These are phyloP conservation scores for Vesta saturnalis DNA, from an alignment of 2,888 invertebrate genomes.

Conservation along the genomic window DNA sequence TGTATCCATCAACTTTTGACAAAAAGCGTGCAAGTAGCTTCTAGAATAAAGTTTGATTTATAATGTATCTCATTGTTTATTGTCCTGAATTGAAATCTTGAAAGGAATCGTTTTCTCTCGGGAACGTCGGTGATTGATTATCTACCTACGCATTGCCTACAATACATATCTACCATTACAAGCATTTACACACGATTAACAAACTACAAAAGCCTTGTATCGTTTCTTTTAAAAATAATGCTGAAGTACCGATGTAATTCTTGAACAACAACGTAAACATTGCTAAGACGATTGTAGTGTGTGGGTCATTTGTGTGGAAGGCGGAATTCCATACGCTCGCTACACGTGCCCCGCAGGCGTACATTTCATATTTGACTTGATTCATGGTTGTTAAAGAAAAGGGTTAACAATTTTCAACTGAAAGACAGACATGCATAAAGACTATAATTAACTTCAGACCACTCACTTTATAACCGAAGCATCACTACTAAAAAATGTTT, in stretches of 20 bases:
- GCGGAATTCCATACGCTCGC: no score
- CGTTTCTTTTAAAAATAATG: not conserved
- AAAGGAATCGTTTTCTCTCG: not conserved
- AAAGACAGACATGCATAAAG: no score
- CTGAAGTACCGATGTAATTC: no score
- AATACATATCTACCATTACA: not conserved
- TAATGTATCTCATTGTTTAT: not conserved
- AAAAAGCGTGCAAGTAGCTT: not conserved
- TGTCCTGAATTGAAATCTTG: slow-evolving; percentile 1
- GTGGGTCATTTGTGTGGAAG: no score
- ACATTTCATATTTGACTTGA: no score
- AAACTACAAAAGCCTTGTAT: not conserved
- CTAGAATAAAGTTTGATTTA: not conserved
- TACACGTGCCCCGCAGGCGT: no score
- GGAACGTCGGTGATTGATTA: not conserved
- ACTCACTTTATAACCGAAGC: no score
- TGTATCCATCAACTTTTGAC: not conserved
- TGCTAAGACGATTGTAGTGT: no score
- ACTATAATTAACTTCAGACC: no score
- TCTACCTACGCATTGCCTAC: not conserved
- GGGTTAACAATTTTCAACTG: no score
- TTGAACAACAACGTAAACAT: not conserved
- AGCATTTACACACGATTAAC: not conserved
- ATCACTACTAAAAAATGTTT: no score
- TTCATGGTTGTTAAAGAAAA: no score